Evolutionary conservation across 2,888 invertebrate species (phyloP).

Genomic region (Eurytoma californica): DNA sequence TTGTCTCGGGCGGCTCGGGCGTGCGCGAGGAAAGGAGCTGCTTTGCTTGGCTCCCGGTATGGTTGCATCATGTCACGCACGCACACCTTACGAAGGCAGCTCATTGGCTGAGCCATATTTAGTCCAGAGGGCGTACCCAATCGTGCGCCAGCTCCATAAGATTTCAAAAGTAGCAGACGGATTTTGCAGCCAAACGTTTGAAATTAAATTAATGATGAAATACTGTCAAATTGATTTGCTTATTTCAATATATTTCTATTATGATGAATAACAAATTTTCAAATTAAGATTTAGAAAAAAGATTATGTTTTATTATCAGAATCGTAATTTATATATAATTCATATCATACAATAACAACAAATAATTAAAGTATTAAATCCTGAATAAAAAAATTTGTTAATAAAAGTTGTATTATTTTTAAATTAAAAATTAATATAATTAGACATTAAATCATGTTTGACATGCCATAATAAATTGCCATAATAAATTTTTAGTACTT

Average conservation of each 20-base stretch:
- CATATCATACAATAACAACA: too few species aligned
- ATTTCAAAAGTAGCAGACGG: not conserved
- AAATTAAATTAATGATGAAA: not conserved
- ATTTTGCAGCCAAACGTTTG: not conserved
- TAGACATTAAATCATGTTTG: too few species aligned
- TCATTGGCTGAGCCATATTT: conserved; percentile 1
- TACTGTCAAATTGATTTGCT: not conserved
- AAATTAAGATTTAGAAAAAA: not conserved
- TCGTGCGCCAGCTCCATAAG: not conserved
- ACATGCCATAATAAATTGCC: too few species aligned
- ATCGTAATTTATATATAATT: too few species aligned
- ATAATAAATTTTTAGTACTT: too few species aligned
- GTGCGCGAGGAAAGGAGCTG: not conserved
- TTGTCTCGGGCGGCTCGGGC: not conserved
- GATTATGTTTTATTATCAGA: too few species aligned
- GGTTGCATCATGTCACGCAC: conserved; percentile 7
- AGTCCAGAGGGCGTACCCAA: not conserved
- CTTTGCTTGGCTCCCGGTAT: not conserved
- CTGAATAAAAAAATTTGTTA: too few species aligned
- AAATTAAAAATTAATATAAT: too few species aligned
- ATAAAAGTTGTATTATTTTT: too few species aligned
- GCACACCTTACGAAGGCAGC: not conserved
- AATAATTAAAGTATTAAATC: too few species aligned
- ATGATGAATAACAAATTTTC: not conserved
- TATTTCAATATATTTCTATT: not conserved